Conservation (phyloP, 2,888 invertebrate genomes). For the Cantharis flavilabris region DNA sequence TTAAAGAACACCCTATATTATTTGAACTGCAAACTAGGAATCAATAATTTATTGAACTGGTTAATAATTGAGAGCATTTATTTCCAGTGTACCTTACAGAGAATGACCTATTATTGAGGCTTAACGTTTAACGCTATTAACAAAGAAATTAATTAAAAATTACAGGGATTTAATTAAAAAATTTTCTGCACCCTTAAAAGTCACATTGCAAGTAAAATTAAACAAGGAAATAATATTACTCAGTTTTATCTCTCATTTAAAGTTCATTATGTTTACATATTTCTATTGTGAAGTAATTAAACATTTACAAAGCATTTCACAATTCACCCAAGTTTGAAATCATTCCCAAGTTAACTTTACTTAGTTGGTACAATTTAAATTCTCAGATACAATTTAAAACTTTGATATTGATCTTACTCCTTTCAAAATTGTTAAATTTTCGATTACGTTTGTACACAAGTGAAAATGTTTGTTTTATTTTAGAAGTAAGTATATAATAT, state of each 20-base stretch:
- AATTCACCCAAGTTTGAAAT: conserved; percentile 12
- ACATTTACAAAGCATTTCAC: conserved; percentile 13
- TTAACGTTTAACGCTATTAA: background rate
- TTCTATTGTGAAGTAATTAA: conserved; percentile 14
- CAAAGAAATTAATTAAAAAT: background rate
- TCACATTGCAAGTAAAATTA: background rate
- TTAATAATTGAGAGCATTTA: background rate
- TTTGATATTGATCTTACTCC: conserved; percentile 19
- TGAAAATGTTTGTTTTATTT: background rate
- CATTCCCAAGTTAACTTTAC: conserved; percentile 12
- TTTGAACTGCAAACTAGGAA: background rate
- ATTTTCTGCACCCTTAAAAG: background rate
- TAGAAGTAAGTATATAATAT: background rate
- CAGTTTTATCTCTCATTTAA: background rate
- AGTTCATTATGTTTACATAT: background rate
- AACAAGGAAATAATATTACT: background rate
- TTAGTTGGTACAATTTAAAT: conserved; percentile 21
- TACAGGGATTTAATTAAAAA: background rate
- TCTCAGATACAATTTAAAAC: conserved; percentile 10
- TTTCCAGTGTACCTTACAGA: background rate
- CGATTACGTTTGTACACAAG: background rate
- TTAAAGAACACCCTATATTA: background rate
- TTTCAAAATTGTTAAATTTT: conserved; percentile 1
- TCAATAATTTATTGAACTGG: background rate
- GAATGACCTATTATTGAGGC: background rate